Conservation (phyloP, 30 jellyfish, hydroid and myxozoan species). For the Turritopsis dohrnii region DNA sequence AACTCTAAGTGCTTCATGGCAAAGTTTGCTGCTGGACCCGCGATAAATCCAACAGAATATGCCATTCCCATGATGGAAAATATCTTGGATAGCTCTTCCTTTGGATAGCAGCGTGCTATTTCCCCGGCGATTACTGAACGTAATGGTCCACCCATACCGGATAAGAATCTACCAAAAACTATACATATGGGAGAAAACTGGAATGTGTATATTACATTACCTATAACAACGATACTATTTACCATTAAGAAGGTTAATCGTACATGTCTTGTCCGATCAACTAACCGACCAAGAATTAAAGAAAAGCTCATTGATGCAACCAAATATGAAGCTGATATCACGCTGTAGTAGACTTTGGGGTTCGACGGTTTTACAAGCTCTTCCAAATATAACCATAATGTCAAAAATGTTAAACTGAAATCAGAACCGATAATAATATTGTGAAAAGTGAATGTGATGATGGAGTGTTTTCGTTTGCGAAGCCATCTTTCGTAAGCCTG, state of each 20-base stretch:
- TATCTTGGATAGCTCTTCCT: neutral
- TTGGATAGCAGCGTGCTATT: neutral
- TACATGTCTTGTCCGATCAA: neutral
- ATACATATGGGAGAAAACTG: neutral
- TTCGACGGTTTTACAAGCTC: neutral
- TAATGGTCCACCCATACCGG: constrained; percentile 12
- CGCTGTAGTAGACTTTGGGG: constrained; percentile 14
- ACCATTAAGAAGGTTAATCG: neutral
- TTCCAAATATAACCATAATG: constrained; percentile 7
- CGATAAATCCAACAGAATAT: neutral
- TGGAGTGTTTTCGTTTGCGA: neutral
- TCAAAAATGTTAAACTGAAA: constrained; percentile 12
- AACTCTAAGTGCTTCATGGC: neutral
- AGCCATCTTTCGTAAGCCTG: neutral
- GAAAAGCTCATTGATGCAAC: constrained; percentile 4
- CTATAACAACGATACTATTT: neutral
- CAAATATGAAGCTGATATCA: neutral
- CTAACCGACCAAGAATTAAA: neutral
- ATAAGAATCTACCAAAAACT: neutral
- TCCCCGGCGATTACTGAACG: constrained; percentile 8
- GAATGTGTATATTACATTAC: neutral
- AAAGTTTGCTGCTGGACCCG: neutral
- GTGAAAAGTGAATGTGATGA: neutral
- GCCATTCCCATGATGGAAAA: constrained; percentile 12
- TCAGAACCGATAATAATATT: constrained; percentile 1